A percentile compares a stretch with the other conserved stretches of the same genome.
Evolutionary conservation across 2,888 invertebrate genomes (phyloP).

Genomic region (Cheilosia vulpina): DNA sequence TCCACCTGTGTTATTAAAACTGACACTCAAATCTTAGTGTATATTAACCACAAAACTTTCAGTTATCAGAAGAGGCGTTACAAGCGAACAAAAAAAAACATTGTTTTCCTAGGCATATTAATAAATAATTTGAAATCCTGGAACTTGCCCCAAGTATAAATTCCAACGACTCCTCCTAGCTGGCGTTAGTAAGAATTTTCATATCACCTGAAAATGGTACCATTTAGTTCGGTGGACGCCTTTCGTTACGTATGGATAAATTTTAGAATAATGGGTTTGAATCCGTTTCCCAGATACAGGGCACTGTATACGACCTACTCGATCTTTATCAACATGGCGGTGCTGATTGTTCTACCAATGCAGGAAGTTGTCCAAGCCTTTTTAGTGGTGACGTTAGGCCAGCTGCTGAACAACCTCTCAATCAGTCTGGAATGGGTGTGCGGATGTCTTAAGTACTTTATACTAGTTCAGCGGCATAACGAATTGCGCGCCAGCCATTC

Average conservation of each 20-base stretch:
- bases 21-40: neutral
- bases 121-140: neutral
- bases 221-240: constrained; percentile 69
- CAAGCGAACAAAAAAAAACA: neutral
- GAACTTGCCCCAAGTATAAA: neutral
- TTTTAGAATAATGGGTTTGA: constrained; percentile 74
- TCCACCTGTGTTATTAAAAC: neutral
- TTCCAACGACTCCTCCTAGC: neutral
- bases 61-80: neutral
- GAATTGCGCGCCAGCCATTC: constrained; percentile 36
- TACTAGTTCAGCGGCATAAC: constrained; percentile 31
- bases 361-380: constrained; percentile 52
- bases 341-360: constrained; percentile 50
- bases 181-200: neutral
- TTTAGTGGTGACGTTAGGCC: constrained; percentile 46
- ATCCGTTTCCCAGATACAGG: constrained; percentile 46
- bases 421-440: constrained; percentile 66
- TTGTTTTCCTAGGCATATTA: neutral
- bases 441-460: constrained; percentile 64
- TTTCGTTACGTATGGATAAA: constrained; percentile 75
- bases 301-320: constrained; percentile 66
- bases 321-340: constrained; percentile 40
- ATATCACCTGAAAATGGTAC: constrained; percentile 26
- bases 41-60: neutral
- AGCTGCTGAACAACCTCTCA: constrained; percentile 71